phyloP scores from a whole-genome alignment of 2,888 invertebrate species.

The Caenorhabditis sp. region DNA sequence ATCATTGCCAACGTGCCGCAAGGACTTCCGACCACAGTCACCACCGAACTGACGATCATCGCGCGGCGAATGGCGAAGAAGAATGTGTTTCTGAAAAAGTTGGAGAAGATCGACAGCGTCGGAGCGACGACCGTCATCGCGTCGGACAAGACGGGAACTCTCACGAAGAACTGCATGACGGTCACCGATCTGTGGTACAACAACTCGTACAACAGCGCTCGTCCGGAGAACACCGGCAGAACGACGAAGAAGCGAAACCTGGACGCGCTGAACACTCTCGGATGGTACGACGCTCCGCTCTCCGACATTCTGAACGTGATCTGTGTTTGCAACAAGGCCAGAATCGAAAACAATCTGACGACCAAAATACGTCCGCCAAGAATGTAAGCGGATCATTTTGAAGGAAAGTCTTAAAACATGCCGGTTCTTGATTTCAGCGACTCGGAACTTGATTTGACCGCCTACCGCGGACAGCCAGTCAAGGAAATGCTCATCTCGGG shows the following conservation, averaged over 20 bases:
- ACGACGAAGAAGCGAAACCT: slow-evolving; percentile 56
- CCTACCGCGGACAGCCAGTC: slow-evolving; percentile 48
- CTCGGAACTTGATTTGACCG: slow-evolving; percentile 57
- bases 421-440: slow-evolving; percentile 50
- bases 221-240: slow-evolving; percentile 59
- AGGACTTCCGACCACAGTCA: slow-evolving; percentile 66
- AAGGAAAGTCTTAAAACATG: neutral
- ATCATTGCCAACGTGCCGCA: slow-evolving; percentile 73
- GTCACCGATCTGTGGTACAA: slow-evolving; percentile 70
- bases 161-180: slow-evolving; percentile 68
- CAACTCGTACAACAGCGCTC: slow-evolving; percentile 58
- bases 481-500: slow-evolving; percentile 60
- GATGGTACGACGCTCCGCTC: slow-evolving; percentile 60
- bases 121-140: slow-evolving; percentile 66
- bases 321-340: slow-evolving; percentile 67
- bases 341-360: slow-evolving; percentile 55
- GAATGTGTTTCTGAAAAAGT: slow-evolving; percentile 67
- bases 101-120: slow-evolving; percentile 66
- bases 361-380: slow-evolving; percentile 51
- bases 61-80: slow-evolving; percentile 66
- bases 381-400: slow-evolving; percentile 31
- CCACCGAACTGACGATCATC: slow-evolving; percentile 68
- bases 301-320: slow-evolving; percentile 65
- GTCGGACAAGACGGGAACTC: slow-evolving; percentile 66
- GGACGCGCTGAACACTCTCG: slow-evolving; percentile 45